Percentiles rank a stretch among this genome's conserved stretches.
Conservation (phyloP, 2,113 vertebrate genomes). For the Mesitornis unicolor region DNA sequence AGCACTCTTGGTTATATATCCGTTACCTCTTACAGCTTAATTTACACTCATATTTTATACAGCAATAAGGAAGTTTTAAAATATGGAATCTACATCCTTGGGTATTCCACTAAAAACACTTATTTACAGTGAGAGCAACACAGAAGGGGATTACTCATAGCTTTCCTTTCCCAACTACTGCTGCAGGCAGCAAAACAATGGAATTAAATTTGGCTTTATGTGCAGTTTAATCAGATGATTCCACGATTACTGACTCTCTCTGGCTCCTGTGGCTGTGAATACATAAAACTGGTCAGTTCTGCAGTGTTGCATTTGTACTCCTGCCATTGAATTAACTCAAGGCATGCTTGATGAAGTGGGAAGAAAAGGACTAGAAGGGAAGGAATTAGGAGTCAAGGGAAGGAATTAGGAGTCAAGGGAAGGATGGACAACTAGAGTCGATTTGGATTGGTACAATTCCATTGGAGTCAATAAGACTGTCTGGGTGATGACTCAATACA, state of each 20-base stretch:
- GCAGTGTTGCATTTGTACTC: neutral
- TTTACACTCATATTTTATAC: neutral
- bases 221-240: neutral
- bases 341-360: neutral
- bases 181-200: conserved; percentile 30
- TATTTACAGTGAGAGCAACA: neutral
- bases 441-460: neutral
- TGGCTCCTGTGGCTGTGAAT: neutral
- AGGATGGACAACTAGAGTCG: neutral
- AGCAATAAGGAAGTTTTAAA: neutral
- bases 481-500: neutral
- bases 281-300: neutral
- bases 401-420: too few relatives aligned
- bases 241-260: neutral
- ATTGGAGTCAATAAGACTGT: neutral
- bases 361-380: neutral
- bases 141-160: conserved; percentile 14
- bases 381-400: neutral
- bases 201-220: conserved; percentile 11
- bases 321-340: neutral
- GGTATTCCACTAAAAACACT: neutral
- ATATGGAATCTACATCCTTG: neutral
- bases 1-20: neutral
- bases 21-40: neutral
- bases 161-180: neutral